Percentiles rank a stretch among this genome's conserved stretches.
These are phyloP conservation scores for Gadopsis marmoratus DNA, from an alignment of 2,797 vertebrate species.

Conservation along the genomic window DNA sequence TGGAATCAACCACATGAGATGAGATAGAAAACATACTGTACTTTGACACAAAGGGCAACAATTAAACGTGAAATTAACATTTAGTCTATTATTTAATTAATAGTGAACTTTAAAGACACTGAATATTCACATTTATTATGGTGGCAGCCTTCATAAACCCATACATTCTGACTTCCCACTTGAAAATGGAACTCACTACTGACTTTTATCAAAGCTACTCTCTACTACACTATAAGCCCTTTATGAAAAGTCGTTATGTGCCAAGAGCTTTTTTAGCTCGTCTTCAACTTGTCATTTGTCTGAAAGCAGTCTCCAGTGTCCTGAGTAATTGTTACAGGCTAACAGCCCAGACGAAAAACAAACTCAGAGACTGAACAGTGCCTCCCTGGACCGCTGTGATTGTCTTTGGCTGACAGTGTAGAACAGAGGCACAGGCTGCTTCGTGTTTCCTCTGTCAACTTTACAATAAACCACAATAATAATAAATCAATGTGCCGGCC, in stretches of 20 bases:
- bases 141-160: not conserved
- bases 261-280: not conserved
- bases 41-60: not conserved
- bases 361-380: conserved; percentile 31
- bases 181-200: not conserved
- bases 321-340: conserved; percentile 44
- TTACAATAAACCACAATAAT: conserved; percentile 39
- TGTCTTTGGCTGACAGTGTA: conserved; percentile 39
- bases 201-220: not conserved
- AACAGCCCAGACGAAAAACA: conserved; percentile 51
- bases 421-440: conserved; percentile 29
- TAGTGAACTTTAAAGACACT: not conserved
- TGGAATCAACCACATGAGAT: not conserved
- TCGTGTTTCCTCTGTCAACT: conserved; percentile 30
- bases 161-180: not conserved
- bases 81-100: too few relatives aligned
- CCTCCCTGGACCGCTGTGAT: conserved; percentile 49
- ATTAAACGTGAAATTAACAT: not conserved
- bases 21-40: not conserved
- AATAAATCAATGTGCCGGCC: conserved; percentile 37
- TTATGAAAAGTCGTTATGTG: not conserved
- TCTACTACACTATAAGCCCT: not conserved
- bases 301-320: conserved; percentile 23
- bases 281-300: conserved; percentile 28
- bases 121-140: not conserved